A percentile compares a stretch with the other conserved stretches of the same genome.
Conservation (phyloP, 2,113 vertebrate species). For the Phrynocephalus versicolor region DNA sequence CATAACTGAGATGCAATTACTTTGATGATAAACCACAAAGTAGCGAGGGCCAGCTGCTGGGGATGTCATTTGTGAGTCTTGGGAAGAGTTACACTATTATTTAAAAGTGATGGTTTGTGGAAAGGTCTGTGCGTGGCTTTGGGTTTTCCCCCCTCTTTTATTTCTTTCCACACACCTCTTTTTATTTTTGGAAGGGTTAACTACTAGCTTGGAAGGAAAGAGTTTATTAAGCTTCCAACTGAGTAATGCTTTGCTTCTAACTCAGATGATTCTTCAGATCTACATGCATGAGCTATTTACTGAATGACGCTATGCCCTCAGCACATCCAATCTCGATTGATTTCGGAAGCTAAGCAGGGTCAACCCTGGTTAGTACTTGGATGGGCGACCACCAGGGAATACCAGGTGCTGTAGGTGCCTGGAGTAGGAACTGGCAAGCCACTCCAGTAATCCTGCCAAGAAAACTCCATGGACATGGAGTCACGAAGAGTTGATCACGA, state of each 20-base stretch:
- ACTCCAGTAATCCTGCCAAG: too few relatives aligned
- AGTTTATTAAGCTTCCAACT: neutral
- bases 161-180: too few relatives aligned
- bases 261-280: conserved; percentile 31
- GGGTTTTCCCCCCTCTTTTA: too few relatives aligned
- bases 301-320: too few relatives aligned
- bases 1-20: conserved; percentile 28
- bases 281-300: conserved; percentile 39
- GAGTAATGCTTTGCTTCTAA: conserved; percentile 14
- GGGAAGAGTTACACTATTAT: conserved; percentile 58
- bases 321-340: too few relatives aligned
- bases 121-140: neutral
- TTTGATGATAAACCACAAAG: conserved; percentile 56
- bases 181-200: conserved; percentile 25
- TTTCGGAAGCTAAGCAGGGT: too few relatives aligned
- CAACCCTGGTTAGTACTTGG: too few relatives aligned
- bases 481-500: too few relatives aligned
- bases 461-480: too few relatives aligned
- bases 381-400: too few relatives aligned
- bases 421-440: too few relatives aligned
- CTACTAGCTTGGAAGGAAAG: conserved; percentile 41
- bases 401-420: too few relatives aligned
- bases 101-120: conserved; percentile 55
- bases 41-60: conserved; percentile 64
- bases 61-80: conserved; percentile 60